These are phyloP conservation scores for Oryzias javanicus DNA, from an alignment of 2,113 vertebrate genomes.

Conservation along the genomic window DNA sequence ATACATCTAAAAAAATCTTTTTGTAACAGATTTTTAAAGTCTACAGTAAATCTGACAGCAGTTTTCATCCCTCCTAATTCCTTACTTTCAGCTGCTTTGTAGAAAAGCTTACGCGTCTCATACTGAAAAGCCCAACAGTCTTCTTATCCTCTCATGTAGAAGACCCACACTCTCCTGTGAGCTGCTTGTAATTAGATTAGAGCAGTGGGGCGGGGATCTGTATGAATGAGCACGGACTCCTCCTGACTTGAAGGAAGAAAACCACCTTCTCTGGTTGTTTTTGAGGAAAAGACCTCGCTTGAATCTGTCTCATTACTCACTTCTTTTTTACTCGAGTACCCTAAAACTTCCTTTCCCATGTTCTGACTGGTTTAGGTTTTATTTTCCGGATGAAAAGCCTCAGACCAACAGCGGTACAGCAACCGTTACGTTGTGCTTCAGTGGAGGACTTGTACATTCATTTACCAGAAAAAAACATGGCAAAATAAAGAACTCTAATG, in stretches of 20 bases:
- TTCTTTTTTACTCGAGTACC: too few relatives aligned
- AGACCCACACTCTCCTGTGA: slow-evolving; percentile 22
- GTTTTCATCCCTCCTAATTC: too few relatives aligned
- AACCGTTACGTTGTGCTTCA: not conserved
- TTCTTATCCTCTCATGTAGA: slow-evolving; percentile 29
- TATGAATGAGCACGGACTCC: slow-evolving; percentile 23
- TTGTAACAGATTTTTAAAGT: too few relatives aligned
- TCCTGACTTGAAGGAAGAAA: slow-evolving; percentile 11
- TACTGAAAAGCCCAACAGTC: slow-evolving; percentile 1
- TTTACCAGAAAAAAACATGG: slow-evolving; percentile 14
- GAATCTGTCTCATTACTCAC: too few relatives aligned
- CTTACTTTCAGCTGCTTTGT: not conserved
- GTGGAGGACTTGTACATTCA: slow-evolving; percentile 5
- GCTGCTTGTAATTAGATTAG: slow-evolving; percentile 57
- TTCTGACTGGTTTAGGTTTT: too few relatives aligned
- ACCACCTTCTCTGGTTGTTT: not conserved
- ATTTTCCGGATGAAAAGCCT: not conserved
- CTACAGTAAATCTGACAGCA: too few relatives aligned
- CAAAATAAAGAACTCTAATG: slow-evolving; percentile 16
- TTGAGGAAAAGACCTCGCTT: not conserved
- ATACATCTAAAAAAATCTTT: too few relatives aligned
- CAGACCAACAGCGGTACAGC: slow-evolving; percentile 20
- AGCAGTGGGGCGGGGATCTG: slow-evolving; percentile 9
- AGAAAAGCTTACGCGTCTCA: not conserved
- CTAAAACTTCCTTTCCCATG: too few relatives aligned